These are phyloP conservation scores for Oostethus manadensis DNA, from an alignment of 2,113 vertebrate species.

Conservation along the genomic window DNA sequence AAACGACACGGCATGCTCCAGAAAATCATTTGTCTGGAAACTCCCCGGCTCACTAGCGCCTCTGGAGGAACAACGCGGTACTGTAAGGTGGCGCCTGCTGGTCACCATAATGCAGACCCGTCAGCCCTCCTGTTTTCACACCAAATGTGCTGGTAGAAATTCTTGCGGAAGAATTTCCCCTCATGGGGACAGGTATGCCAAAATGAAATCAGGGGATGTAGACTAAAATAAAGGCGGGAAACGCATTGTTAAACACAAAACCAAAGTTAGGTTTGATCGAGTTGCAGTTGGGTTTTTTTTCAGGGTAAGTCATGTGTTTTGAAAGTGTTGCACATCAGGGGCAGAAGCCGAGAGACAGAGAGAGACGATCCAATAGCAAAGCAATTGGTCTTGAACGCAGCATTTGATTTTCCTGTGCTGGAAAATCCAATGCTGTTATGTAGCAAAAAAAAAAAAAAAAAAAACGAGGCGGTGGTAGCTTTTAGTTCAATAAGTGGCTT, in stretches of 20 bases:
- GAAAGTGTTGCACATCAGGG: conserved; percentile 41
- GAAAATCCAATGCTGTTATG: conserved; percentile 66
- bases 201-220: neutral
- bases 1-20: too few species aligned
- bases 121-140: too few species aligned
- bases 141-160: too few species aligned
- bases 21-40: too few species aligned
- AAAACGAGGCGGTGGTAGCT: conserved; percentile 21
- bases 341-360: conserved; percentile 14
- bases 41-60: neutral
- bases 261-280: neutral
- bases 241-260: too few species aligned
- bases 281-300: neutral
- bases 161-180: too few species aligned
- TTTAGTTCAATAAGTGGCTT: conserved; percentile 57
- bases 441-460: conserved; percentile 23
- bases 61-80: neutral
- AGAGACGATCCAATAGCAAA: conserved; percentile 47
- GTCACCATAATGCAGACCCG: neutral
- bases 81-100: neutral
- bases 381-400: conserved; percentile 62
- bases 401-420: conserved; percentile 69
- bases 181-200: too few species aligned
- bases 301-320: conserved; percentile 3
- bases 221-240: neutral